These are phyloP conservation scores for Aptenodytes forsteri DNA, from an alignment of 2,113 vertebrate species.

Conservation along the genomic window DNA sequence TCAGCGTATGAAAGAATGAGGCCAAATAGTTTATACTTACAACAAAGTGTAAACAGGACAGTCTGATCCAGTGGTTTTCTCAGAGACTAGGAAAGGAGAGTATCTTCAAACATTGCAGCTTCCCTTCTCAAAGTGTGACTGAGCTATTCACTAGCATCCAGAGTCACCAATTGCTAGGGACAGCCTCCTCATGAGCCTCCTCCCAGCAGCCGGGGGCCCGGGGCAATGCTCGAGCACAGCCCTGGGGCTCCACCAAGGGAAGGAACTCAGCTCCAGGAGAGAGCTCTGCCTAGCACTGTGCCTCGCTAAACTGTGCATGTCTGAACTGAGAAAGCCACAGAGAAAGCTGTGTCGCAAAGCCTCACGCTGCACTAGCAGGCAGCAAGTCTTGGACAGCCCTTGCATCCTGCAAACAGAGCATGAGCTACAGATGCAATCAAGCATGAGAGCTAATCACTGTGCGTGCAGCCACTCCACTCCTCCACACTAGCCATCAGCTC, in stretches of 20 bases:
- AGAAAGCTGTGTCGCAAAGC: background rate
- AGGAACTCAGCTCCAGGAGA: background rate
- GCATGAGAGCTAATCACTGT: background rate
- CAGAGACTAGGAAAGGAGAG: background rate
- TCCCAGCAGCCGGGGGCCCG: background rate
- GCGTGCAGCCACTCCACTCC: background rate
- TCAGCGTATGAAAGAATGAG: background rate
- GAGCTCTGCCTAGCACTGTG: background rate
- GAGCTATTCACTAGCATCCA: conserved; percentile 17
- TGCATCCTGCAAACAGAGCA: background rate
- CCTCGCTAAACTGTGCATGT: background rate
- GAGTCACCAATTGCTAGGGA: background rate
- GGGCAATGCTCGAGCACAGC: background rate
- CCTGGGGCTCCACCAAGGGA: background rate
- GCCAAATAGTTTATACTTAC: background rate
- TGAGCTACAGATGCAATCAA: background rate
- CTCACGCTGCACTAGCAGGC: background rate
- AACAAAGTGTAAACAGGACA: background rate
- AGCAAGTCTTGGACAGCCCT: background rate
- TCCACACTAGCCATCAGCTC: conserved; percentile 46
- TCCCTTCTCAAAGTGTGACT: conserved; percentile 59
- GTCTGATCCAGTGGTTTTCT: background rate
- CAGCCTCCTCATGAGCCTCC: background rate
- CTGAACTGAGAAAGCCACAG: background rate
- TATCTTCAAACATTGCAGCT: background rate